Evolutionary conservation across 2,888 invertebrate genomes (phyloP), one percentile per base, ranked within the genome.

Genomic region (Poecilobothrus nobilitatus): DNA sequence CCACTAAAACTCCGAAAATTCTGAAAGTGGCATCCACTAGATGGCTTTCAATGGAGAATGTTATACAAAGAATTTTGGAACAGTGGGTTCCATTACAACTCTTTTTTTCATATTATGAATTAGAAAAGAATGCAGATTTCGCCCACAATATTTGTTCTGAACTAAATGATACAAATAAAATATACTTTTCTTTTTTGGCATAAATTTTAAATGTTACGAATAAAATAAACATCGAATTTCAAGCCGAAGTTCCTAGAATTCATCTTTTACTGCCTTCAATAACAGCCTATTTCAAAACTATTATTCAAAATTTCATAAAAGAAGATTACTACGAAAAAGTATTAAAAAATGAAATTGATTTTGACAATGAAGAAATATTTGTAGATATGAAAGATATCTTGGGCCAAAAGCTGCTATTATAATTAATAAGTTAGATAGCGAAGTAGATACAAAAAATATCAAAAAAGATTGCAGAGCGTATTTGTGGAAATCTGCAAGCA

Each of bases 181-280:
- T 33, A 9, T 65, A 65, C 34, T 33, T 65, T 33, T n/a, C 33
- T 18, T 65, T 65, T 34, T 12, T 65, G 53, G 15, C 63, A 10
- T 65, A 65, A 20, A 65, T 37, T 20, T 65, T 65, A 37, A 37
- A 65, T 21, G 9, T 20, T 6, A 41, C 41, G 10, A 65, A 65
- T n/a, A 65, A 21, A 41, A 20, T 65, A 65, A 65, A 65, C 20
- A 12, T 68, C 9, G 20, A 65, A 27, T 65, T 65, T 41, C 65
- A 65, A 37, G 37, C 65, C 9, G 65, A 65, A 21, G 37, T 18
- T n/a, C 37, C 65, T n/a, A 65, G 65, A 37, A 37, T 65, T 18
- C 65, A 68, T 21, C 41, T 68, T 22, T 61, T 68, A n/a, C 21
- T 68, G 15, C 65, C 65, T 27, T 18, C 34, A 18, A 61, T 68